phyloP scores from a whole-genome alignment of 2,888 invertebrate species.

The Agrotis clavis region DNA sequence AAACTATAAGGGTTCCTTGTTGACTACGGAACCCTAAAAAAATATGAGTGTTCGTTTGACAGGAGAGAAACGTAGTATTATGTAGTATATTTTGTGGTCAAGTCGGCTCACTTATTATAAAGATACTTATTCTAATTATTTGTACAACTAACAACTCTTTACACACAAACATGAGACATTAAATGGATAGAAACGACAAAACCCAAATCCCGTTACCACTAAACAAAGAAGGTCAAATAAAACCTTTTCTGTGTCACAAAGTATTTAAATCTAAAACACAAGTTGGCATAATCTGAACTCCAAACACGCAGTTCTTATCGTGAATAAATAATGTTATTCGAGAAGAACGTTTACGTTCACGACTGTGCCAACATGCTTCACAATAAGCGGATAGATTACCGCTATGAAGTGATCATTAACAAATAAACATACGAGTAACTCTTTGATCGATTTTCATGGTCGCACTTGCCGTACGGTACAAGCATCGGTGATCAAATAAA shows the following conservation, averaged over 20 bases:
- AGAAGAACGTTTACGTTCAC: constrained; percentile 50
- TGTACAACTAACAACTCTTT: not conserved
- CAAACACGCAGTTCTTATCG: constrained; percentile 59
- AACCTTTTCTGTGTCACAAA: constrained; percentile 25
- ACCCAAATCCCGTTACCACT: constrained; percentile 20
- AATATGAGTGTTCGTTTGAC: no score
- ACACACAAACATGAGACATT: not conserved
- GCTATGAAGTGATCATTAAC: constrained; percentile 56
- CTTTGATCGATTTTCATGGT: no score
- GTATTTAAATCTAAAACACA: constrained; percentile 52
- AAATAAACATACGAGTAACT: constrained; percentile 32
- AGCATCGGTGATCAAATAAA: no score
- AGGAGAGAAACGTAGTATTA: no score
- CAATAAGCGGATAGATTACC: constrained; percentile 60
- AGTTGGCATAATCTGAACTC: constrained; percentile 42
- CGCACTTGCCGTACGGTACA: no score
- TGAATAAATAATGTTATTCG: constrained; percentile 72
- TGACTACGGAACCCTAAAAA: no score
- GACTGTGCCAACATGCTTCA: constrained; percentile 36
- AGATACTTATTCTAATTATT: not conserved
- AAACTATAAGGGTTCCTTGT: no score
- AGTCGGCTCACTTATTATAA: not conserved
- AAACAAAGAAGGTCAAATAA: constrained; percentile 33
- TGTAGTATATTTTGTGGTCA: not conserved
- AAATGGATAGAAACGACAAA: constrained; percentile 17